Percentiles rank a stretch among this genome's conserved stretches.
Evolutionary conservation across 2,888 invertebrate species (phyloP).

Genomic region (Neocrepidodera transversa): DNA sequence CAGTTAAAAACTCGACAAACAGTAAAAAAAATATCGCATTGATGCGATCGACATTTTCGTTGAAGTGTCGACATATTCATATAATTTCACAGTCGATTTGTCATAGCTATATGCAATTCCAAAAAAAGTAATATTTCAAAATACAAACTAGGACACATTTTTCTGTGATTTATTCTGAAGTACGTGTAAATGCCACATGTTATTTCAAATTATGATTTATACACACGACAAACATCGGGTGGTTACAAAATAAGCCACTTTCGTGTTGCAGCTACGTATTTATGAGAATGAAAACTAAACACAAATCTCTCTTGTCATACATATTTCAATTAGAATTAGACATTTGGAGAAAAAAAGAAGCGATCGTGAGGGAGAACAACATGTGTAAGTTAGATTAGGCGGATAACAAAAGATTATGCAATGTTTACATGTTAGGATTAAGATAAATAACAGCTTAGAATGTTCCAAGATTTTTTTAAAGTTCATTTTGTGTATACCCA

Average conservation of each 20-base stretch:
- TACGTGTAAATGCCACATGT: slow-evolving; percentile 42
- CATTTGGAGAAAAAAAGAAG: slow-evolving; percentile 11
- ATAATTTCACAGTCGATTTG: slow-evolving; percentile 42
- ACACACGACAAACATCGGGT: slow-evolving; percentile 28
- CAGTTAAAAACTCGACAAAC: slow-evolving; percentile 3
- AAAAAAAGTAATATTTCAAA: slow-evolving; percentile 43
- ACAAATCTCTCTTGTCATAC: slow-evolving; percentile 31
- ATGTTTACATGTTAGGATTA: background rate
- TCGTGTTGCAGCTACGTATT: slow-evolving; percentile 9
- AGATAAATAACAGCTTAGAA: too few relatives aligned
- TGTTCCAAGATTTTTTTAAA: background rate
- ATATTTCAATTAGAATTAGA: slow-evolving; percentile 34
- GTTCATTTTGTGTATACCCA: too few relatives aligned
- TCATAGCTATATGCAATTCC: slow-evolving; percentile 38
- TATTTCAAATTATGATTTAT: slow-evolving; percentile 44
- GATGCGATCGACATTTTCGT: slow-evolving; percentile 22
- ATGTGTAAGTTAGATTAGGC: background rate
- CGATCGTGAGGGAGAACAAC: background rate
- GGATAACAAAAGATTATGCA: background rate
- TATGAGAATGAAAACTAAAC: slow-evolving; percentile 16
- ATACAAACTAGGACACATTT: slow-evolving; percentile 36
- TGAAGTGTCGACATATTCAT: slow-evolving; percentile 27
- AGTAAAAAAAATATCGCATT: slow-evolving; percentile 3
- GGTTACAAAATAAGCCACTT: slow-evolving; percentile 36
- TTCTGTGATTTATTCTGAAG: slow-evolving; percentile 44